Conservation (phyloP, 2,888 invertebrate genomes). For the Sturmia bella region DNA sequence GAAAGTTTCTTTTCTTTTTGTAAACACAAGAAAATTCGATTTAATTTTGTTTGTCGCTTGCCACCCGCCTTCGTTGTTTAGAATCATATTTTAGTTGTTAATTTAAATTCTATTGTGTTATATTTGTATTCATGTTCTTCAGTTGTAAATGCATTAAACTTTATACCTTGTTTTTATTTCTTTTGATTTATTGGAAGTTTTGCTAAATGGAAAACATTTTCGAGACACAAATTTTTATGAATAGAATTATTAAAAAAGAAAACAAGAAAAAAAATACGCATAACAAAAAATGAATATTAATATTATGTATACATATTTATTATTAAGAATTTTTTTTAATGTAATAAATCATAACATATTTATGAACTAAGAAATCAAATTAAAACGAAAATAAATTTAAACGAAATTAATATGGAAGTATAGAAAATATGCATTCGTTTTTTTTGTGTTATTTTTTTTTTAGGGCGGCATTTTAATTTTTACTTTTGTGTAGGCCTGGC, state of each 20-base stretch:
- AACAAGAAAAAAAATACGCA: conserved; percentile 36
- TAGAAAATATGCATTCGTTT: background rate
- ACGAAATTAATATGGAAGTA: conserved; percentile 49
- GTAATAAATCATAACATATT: conserved; percentile 38
- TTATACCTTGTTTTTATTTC: too few species aligned
- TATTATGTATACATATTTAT: conserved; percentile 56
- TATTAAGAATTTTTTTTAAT: conserved; percentile 60
- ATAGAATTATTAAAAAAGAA: conserved; percentile 64
- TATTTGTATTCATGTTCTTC: conserved; percentile 17
- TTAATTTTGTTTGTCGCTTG: too few species aligned
- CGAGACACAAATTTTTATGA: conserved; percentile 16
- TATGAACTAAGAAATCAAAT: conserved; percentile 62
- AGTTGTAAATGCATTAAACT: too few species aligned
- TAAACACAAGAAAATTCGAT: too few species aligned
- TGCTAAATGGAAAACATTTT: conserved; percentile 45
- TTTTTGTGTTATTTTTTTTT: too few species aligned
- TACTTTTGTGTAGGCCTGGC: too few species aligned
- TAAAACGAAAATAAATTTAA: conserved; percentile 54
- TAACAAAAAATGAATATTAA: conserved; percentile 61
- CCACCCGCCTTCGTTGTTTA: too few species aligned
- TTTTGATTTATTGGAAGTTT: too few species aligned
- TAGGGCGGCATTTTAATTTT: too few species aligned
- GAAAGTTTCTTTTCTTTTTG: too few species aligned
- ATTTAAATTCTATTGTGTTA: conserved; percentile 12
- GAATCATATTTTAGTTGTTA: background rate